Evolutionary conservation across 1,140 invertebrate species (phyloP).

Genomic region (Hormaphis cornu): DNA sequence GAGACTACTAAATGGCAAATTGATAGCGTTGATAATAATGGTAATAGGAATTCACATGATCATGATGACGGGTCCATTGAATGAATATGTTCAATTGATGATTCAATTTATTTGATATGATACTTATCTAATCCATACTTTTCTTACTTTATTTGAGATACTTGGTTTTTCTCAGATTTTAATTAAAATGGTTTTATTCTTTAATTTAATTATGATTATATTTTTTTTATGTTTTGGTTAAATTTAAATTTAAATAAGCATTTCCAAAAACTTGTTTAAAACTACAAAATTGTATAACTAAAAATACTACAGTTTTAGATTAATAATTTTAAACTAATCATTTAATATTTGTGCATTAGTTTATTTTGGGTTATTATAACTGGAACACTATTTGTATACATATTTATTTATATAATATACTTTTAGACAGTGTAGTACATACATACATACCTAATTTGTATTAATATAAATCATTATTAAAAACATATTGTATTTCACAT

Average conservation of each 20-base stretch:
- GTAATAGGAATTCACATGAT: constrained; percentile 21
- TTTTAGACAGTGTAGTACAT: no score
- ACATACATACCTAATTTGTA: not conserved
- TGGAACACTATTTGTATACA: not conserved
- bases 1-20: constrained; percentile 8
- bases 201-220: not conserved
- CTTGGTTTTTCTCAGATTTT: not conserved
- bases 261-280: not conserved
- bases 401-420: not conserved
- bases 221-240: not conserved
- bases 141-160: no score
- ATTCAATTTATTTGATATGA: not conserved
- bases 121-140: no score
- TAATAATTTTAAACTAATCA: not conserved
- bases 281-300: not conserved
- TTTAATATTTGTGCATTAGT: no score
- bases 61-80: constrained; percentile 18
- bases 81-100: not conserved
- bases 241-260: not conserved
- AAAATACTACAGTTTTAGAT: not conserved
- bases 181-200: not conserved
- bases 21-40: constrained; percentile 3
- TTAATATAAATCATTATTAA: not conserved
- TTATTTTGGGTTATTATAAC: not conserved
- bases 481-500: not conserved